Evolutionary conservation across 2,797 vertebrate genomes (phyloP).

Genomic region (Pyrocephalus nanus): DNA sequence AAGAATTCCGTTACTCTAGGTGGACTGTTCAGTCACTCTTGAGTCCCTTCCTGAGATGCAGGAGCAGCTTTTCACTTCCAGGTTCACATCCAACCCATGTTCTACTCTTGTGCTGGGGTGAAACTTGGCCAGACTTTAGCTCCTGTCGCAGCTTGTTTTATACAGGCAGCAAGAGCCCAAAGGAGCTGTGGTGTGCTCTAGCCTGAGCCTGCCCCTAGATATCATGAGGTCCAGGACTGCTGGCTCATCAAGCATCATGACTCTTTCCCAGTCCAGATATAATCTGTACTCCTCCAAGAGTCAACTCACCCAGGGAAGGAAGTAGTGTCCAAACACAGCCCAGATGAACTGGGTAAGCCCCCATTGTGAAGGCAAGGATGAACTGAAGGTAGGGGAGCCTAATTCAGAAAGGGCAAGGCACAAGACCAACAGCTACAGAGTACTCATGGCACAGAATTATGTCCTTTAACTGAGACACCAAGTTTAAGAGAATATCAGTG

Average conservation of each 20-base stretch:
- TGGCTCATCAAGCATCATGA: not conserved
- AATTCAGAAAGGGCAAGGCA: not conserved
- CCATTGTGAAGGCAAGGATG: not conserved
- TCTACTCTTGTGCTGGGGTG: not conserved
- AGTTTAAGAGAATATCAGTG: not conserved
- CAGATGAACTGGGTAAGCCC: not conserved
- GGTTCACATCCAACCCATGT: not conserved
- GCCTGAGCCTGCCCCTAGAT: not conserved
- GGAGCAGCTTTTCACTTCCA: not conserved
- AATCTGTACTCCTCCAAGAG: not conserved
- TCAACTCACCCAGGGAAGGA: not conserved
- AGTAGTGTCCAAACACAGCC: not conserved
- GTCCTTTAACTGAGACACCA: not conserved
- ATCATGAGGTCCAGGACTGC: not conserved
- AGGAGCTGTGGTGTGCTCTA: not conserved
- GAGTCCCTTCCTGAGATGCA: not conserved
- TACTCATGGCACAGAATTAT: accelerated
- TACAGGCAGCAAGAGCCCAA: not conserved
- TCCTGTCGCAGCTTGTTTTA: not conserved
- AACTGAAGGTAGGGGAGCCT: not conserved
- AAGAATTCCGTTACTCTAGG: not conserved
- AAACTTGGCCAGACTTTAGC: not conserved
- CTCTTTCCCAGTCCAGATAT: not conserved
- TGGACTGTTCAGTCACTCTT: not conserved
- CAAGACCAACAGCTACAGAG: not conserved